Evolutionary conservation across 2,888 invertebrate genomes (phyloP), one percentile per base, ranked within the genome.

Genomic region (Drosophila sordidula): DNA sequence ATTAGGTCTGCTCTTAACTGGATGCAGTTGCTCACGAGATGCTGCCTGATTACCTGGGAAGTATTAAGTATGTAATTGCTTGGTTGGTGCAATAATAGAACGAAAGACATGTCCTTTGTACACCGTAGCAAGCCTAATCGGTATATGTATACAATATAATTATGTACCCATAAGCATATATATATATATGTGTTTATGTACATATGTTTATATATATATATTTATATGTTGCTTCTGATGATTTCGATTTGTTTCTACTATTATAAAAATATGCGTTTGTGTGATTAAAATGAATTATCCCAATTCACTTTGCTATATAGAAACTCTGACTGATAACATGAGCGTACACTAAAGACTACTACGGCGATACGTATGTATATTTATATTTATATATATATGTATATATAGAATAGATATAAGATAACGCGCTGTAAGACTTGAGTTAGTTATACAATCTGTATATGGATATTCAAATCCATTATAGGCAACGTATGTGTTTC

Each of bases 401-500:
- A 45, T 64, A 62, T 64, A 54, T 79, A 73, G 63, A 66, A 68
- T 74, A 59, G 59, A 47, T 80, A 70, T 62, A 65, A 73, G 67
- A 79, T 67, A 79, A 56, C 83, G 82, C 79, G 82, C 70, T 73
- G 69, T 79, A 57, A 87, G 77, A 83, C 88, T 79, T 82, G 77
- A 85, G 71, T 85, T 81, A 79, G 75, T 85, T 81, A 72, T 76
- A 85, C 65, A 78, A 73, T 65, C 66, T 79, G 79, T 77, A 57
- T 72, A 59, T 70, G 84, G 75, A 80, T 68, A 57, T 57, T 61
- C 18, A 25, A 42, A 65, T 87, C 82, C 82, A 75, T 58, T 76
- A 64, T 85, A 81, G 83, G 86, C 88, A 83, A 86, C 82, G 84
- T 70, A 67, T 86, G 81, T 82, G 86, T 82, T 86, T 86, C 69